These are phyloP conservation scores for Drosophila tani DNA, from an alignment of 1,140 invertebrate species.

Conservation along the genomic window DNA sequence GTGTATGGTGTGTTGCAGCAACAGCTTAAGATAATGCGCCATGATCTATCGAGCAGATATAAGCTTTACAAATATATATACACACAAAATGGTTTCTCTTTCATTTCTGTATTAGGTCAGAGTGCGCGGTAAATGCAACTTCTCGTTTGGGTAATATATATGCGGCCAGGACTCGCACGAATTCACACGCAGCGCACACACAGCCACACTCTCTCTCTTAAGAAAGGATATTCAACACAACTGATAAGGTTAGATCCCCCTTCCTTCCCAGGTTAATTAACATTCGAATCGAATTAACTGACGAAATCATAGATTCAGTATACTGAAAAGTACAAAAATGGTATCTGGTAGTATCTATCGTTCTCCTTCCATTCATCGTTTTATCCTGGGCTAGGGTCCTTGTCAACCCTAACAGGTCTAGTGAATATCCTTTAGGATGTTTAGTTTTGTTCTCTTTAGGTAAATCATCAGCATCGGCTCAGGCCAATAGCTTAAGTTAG, in stretches of 20 bases:
- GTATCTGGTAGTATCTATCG: background rate
- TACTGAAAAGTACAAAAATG: slow-evolving; percentile 8
- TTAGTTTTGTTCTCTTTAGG: slow-evolving; percentile 3
- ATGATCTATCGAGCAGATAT: slow-evolving; percentile 41
- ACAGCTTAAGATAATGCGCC: slow-evolving; percentile 44
- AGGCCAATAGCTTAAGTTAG: slow-evolving; percentile 21
- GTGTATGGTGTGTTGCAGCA: slow-evolving; percentile 35
- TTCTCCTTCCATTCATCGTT: background rate
- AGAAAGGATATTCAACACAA: background rate
- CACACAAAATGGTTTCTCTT: slow-evolving; percentile 38
- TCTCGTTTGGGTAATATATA: slow-evolving; percentile 49
- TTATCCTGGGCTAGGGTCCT: too few species aligned
- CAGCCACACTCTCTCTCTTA: slow-evolving; percentile 1
- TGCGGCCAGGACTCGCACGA: slow-evolving; percentile 18
- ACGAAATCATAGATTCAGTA: background rate
- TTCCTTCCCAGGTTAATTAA: background rate
- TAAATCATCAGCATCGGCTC: background rate
- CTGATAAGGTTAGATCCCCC: background rate
- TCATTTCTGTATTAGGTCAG: slow-evolving; percentile 15
- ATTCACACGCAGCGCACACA: slow-evolving; percentile 25
- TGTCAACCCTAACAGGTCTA: background rate
- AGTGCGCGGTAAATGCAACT: slow-evolving; percentile 53
- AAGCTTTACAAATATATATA: slow-evolving; percentile 56
- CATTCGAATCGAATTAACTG: too few species aligned
- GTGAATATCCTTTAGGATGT: background rate